These are phyloP conservation scores for Heterochromis multidens DNA, from an alignment of 2,113 vertebrate genomes.

Conservation along the genomic window DNA sequence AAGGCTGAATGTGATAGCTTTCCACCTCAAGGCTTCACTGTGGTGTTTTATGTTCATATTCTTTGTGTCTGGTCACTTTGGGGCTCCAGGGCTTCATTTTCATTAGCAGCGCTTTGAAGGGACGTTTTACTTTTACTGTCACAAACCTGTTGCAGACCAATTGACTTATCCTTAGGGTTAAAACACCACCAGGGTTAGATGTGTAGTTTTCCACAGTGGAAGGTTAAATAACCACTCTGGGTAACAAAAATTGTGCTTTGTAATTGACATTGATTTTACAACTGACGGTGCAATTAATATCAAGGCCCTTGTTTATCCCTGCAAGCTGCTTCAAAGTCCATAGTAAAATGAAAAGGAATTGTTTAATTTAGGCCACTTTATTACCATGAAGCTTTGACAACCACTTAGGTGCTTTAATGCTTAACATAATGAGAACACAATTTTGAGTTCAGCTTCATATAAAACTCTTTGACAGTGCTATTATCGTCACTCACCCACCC, in stretches of 20 bases:
- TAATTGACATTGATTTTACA: constrained; percentile 75
- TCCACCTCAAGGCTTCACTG: constrained; percentile 8
- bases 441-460: constrained; percentile 46
- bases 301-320: constrained; percentile 45
- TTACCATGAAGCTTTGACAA: constrained; percentile 52
- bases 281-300: constrained; percentile 69
- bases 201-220: constrained; percentile 54
- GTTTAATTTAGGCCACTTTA: constrained; percentile 57
- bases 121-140: constrained; percentile 64
- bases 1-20: constrained; percentile 17
- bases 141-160: constrained; percentile 52
- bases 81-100: constrained; percentile 55
- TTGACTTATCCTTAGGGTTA: constrained; percentile 54
- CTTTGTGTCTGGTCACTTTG: constrained; percentile 32
- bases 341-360: constrained; percentile 50
- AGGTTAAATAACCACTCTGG: constrained; percentile 51
- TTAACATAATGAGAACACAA: constrained; percentile 63
- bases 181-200: constrained; percentile 19
- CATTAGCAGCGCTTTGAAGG: constrained; percentile 50
- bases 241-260: constrained; percentile 16
- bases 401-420: constrained; percentile 56
- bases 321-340: constrained; percentile 52
- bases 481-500: constrained; percentile 42
- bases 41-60: constrained; percentile 46
- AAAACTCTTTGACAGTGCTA: constrained; percentile 65